Conservation (phyloP, 2,113 vertebrate species). For the Elgaria multicarinata region DNA sequence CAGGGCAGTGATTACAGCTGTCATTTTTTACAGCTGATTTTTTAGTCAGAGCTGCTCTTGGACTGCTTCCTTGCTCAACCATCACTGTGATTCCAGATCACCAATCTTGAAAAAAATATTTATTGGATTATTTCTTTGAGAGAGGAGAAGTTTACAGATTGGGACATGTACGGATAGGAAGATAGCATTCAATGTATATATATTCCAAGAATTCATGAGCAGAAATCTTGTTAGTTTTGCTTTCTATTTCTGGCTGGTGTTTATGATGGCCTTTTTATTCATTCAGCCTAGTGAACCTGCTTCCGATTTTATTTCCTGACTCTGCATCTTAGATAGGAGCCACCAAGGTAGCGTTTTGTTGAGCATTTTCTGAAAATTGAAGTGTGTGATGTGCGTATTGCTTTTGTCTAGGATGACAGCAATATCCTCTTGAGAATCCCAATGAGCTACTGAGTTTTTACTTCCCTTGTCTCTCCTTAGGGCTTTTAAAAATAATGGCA, state of each 20-base stretch:
- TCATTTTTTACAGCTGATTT: too few relatives aligned
- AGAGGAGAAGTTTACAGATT: slow-evolving; percentile 20
- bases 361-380: slow-evolving; percentile 26
- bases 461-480: slow-evolving; percentile 51
- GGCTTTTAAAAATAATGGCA: slow-evolving; percentile 57
- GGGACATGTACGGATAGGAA: neutral
- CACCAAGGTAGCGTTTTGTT: slow-evolving; percentile 51
- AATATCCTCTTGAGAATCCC: slow-evolving; percentile 58
- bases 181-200: slow-evolving; percentile 4
- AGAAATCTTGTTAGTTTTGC: slow-evolving; percentile 40
- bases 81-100: neutral
- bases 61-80: too few relatives aligned
- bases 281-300: slow-evolving; percentile 37
- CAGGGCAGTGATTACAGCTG: neutral
- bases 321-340: slow-evolving; percentile 35
- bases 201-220: slow-evolving; percentile 22
- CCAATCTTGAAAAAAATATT: rapidly evolving
- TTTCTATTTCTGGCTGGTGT: slow-evolving; percentile 44
- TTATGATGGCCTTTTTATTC: slow-evolving; percentile 44
- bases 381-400: neutral
- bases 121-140: neutral
- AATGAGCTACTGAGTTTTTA: slow-evolving; percentile 52
- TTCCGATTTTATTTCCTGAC: slow-evolving; percentile 56
- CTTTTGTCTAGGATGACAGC: slow-evolving; percentile 56
- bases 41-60: neutral